phyloP scores from a whole-genome alignment of 2,888 invertebrate genomes.

The Hemicrepidius hirtus region DNA sequence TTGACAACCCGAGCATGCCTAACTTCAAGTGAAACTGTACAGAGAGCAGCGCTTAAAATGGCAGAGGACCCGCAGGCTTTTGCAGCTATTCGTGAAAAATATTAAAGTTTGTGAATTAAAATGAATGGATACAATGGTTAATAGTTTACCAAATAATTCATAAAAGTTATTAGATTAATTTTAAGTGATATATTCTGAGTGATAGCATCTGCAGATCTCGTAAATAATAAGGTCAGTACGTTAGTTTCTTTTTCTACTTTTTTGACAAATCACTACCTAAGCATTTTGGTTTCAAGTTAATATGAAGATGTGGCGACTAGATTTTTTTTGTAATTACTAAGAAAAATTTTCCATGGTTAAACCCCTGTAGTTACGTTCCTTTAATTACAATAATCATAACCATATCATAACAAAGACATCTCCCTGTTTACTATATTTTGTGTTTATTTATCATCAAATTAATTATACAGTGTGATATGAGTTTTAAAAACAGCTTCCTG shows the following conservation, averaged over 20 bases:
- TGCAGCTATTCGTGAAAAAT: constrained; percentile 43
- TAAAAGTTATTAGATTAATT: constrained; percentile 33
- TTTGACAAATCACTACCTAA: constrained; percentile 33
- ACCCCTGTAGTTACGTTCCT: no score
- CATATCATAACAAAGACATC: constrained; percentile 32
- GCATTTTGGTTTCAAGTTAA: constrained; percentile 8
- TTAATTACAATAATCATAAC: not conserved
- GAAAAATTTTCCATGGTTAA: no score
- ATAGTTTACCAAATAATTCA: constrained; percentile 11
- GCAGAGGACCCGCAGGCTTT: constrained; percentile 43
- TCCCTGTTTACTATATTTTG: not conserved
- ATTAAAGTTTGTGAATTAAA: constrained; percentile 49
- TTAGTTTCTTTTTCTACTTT: constrained; percentile 44
- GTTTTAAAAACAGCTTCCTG: not conserved
- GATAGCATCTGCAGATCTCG: constrained; percentile 30
- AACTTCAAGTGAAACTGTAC: constrained; percentile 48
- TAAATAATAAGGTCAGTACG: constrained; percentile 53
- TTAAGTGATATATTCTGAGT: constrained; percentile 28
- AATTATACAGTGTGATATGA: not conserved
- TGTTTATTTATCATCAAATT: not conserved
- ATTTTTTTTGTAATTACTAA: not conserved
- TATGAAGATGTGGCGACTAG: constrained; percentile 12
- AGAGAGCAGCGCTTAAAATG: constrained; percentile 43
- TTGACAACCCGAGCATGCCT: constrained; percentile 11
- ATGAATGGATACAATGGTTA: constrained; percentile 41